phyloP scores from a whole-genome alignment of 2,888 invertebrate species.

The Exocentrus adspersus region DNA sequence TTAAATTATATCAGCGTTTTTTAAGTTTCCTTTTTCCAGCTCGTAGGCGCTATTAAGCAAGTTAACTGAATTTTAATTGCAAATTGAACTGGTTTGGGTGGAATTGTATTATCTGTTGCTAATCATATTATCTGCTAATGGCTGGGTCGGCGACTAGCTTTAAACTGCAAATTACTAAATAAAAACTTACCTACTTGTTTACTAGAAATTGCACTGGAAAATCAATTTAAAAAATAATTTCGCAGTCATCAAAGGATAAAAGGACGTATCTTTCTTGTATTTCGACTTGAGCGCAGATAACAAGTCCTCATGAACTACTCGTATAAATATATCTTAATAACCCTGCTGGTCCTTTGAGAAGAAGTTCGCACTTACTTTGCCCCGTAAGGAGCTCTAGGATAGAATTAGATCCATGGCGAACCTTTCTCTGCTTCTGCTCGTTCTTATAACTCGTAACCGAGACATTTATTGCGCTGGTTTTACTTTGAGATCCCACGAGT shows the following conservation, averaged over 20 bases:
- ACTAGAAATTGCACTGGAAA: too few relatives aligned
- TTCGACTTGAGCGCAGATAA: too few relatives aligned
- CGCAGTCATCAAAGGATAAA: background rate
- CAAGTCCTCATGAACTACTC: background rate
- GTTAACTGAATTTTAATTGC: slow-evolving; percentile 44
- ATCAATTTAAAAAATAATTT: background rate
- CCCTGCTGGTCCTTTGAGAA: background rate
- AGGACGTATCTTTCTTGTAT: too few relatives aligned
- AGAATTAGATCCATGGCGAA: slow-evolving; percentile 14
- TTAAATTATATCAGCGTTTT: background rate
- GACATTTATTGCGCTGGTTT: slow-evolving; percentile 38
- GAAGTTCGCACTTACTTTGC: slow-evolving; percentile 7
- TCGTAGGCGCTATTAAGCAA: slow-evolving; percentile 3
- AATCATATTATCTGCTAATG: slow-evolving; percentile 49
- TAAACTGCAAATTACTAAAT: too few relatives aligned
- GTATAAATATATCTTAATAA: too few relatives aligned
- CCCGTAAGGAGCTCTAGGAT: slow-evolving; percentile 13
- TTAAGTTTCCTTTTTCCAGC: background rate
- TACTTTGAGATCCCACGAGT: slow-evolving; percentile 21
- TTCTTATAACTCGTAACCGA: slow-evolving; percentile 36
- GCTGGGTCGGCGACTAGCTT: background rate
- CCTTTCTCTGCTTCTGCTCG: slow-evolving; percentile 18
- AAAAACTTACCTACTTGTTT: too few relatives aligned
- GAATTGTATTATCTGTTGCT: slow-evolving; percentile 47
- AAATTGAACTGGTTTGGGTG: slow-evolving; percentile 44